A percentile compares a stretch with the other conserved stretches of the same genome.
Evolutionary conservation across 2,113 vertebrate genomes (phyloP).

Genomic region (Macaca nemestrina): DNA sequence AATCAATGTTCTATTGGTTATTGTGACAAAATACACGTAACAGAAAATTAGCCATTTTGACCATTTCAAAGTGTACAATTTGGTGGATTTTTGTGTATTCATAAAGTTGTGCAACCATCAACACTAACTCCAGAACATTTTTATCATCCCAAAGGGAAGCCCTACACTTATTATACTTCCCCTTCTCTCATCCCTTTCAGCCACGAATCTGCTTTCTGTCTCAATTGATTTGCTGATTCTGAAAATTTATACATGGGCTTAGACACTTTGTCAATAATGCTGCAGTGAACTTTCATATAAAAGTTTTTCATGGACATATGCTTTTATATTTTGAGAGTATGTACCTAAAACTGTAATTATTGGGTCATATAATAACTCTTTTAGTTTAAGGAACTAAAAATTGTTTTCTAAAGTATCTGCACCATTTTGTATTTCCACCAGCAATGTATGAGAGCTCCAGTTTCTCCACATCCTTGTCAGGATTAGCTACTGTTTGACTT

Average conservation of each 20-base stretch:
- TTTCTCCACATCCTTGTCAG: not conserved
- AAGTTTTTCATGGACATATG: not conserved
- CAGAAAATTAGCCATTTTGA: not conserved
- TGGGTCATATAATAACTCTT: not conserved
- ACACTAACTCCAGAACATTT: not conserved
- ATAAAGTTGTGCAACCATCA: not conserved
- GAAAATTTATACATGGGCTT: not conserved
- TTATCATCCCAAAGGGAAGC: not conserved
- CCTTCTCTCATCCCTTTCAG: not conserved
- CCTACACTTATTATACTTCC: not conserved
- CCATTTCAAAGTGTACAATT: not conserved
- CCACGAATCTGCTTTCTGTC: not conserved
- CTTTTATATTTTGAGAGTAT: not conserved
- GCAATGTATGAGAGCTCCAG: not conserved
- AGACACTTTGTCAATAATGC: not conserved
- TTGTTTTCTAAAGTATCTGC: not conserved
- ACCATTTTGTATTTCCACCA: not conserved
- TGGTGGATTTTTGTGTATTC: not conserved
- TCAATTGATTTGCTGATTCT: not conserved
- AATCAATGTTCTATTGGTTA: not conserved
- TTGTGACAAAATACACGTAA: not conserved
- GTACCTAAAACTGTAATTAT: not conserved
- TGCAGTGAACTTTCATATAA: not conserved
- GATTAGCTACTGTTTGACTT: not conserved
- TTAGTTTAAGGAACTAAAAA: not conserved